Evolutionary conservation across 2,888 invertebrate genomes (phyloP).

Genomic region (Spicauda simplicius): DNA sequence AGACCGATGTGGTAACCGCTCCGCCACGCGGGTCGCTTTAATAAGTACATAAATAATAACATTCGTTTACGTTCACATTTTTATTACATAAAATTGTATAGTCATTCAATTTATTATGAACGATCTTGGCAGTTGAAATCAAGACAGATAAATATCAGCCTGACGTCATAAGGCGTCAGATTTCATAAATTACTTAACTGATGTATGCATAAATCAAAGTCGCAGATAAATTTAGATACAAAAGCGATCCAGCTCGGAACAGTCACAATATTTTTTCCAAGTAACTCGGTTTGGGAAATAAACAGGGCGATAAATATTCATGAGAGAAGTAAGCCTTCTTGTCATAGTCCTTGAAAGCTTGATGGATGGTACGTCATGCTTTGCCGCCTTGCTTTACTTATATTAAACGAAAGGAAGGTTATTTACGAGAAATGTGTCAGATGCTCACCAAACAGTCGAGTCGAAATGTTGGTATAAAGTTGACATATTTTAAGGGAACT

Average conservation of each 20-base stretch:
- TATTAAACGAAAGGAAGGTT: constrained; percentile 43
- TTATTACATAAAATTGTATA: too few relatives aligned
- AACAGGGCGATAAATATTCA: constrained; percentile 77
- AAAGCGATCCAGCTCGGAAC: constrained; percentile 53
- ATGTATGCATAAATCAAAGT: constrained; percentile 35
- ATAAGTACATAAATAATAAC: too few relatives aligned
- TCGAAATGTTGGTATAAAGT: constrained; percentile 21
- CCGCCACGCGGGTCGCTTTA: too few relatives aligned
- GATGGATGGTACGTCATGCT: constrained; percentile 73
- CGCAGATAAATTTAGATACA: constrained; percentile 26
- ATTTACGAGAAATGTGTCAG: constrained; percentile 37
- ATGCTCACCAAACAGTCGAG: constrained; percentile 28
- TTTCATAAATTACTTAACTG: constrained; percentile 5
- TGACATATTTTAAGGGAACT: constrained; percentile 11
- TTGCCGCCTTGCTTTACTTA: constrained; percentile 55
- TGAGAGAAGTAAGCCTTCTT: constrained; percentile 76
- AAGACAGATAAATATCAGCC: not conserved
- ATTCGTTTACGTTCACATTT: too few relatives aligned
- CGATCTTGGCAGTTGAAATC: not conserved
- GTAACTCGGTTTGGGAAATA: constrained; percentile 61
- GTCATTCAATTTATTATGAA: not conserved
- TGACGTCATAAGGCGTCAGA: constrained; percentile 4
- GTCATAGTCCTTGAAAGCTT: constrained; percentile 75
- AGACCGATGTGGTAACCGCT: too few relatives aligned
- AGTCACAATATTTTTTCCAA: constrained; percentile 54